Evolutionary conservation across 2,888 invertebrate genomes (phyloP).

Genomic region (Osmoderma eremita): DNA sequence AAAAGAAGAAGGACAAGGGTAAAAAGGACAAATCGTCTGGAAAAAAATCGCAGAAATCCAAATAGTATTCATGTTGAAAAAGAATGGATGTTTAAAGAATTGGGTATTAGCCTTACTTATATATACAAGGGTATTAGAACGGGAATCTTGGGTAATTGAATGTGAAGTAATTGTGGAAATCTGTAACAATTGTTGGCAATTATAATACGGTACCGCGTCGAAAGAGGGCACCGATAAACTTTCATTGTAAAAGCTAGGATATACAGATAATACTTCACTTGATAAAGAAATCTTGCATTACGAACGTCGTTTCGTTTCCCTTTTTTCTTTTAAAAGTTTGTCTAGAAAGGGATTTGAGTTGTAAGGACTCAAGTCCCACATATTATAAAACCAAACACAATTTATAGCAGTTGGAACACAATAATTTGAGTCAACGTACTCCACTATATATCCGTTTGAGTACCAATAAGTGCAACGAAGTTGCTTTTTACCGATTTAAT

Average conservation of each 20-base stretch:
- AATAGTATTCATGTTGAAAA: background rate
- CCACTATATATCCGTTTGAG: too few relatives aligned
- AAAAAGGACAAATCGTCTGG: constrained; percentile 45
- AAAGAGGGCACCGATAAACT: background rate
- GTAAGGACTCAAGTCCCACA: background rate
- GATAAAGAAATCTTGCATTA: background rate
- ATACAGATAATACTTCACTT: background rate
- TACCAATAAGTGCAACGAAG: too few relatives aligned
- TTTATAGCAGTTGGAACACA: background rate
- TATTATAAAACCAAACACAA: background rate
- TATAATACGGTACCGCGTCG: too few relatives aligned
- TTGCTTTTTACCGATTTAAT: too few relatives aligned
- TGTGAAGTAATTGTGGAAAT: background rate
- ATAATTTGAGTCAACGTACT: too few relatives aligned
- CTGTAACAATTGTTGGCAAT: background rate
- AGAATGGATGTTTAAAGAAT: too few relatives aligned
- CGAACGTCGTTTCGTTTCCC: constrained; percentile 2
- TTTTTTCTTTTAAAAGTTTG: constrained; percentile 20
- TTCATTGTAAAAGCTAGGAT: background rate
- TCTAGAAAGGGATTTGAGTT: constrained; percentile 15
- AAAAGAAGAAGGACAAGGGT: constrained; percentile 44
- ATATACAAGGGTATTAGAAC: too few relatives aligned
- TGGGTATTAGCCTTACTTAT: too few relatives aligned
- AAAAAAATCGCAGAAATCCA: background rate
- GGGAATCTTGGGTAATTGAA: too few relatives aligned